Base-by-base conservation (phyloP, 1,140 invertebrate genomes). In the Ips nitidus region DNA sequence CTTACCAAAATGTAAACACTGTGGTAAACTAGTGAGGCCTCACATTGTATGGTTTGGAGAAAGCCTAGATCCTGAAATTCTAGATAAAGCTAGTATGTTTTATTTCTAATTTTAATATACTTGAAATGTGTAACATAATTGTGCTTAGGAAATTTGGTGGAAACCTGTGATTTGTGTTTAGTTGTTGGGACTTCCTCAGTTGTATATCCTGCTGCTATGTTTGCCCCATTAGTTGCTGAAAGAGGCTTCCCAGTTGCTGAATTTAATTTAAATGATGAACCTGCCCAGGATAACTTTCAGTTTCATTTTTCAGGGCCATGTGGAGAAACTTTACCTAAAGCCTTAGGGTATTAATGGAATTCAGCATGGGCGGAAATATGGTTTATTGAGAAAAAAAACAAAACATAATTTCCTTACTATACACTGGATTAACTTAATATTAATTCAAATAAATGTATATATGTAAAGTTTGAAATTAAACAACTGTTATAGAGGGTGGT, bases 21-120 rank as follows among this genome's bases (percentile, higher is more conserved):
- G 94, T 81, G 81, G 80, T 52, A 90, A 89, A 37, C 80, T 96
- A n/a, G 79, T 94, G 4, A 82, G 94, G 62, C 94, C 94, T 2
- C 85, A 94, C 79, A 92, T 96, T 71, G 90, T 96, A 7, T 96
- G 94, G 94, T 96, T 96, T 85, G 93, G 93, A 3, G 94, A 97
- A 86, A 84, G 82, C 76, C 82, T 96, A 58, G 85, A 94, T 71
- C 67, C 81, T 37, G 76, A 84, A 63, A 84, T 94, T 42, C 75
- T 95, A 7, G 71, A 85, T 1, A 82, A 83, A 80, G 87, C 90
- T 71, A 82, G 90, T 90, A 81, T 77, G 80, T 68, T 43, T 40
- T 50, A 60, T 50, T 50, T 50, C 45, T 50, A 50, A 50, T 50
- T 3, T 3, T 50, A 6, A 8, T 50, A 6, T 50, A 22, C 6